Base-by-base conservation (phyloP, 2,888 invertebrate genomes). In the Amiota minor region DNA sequence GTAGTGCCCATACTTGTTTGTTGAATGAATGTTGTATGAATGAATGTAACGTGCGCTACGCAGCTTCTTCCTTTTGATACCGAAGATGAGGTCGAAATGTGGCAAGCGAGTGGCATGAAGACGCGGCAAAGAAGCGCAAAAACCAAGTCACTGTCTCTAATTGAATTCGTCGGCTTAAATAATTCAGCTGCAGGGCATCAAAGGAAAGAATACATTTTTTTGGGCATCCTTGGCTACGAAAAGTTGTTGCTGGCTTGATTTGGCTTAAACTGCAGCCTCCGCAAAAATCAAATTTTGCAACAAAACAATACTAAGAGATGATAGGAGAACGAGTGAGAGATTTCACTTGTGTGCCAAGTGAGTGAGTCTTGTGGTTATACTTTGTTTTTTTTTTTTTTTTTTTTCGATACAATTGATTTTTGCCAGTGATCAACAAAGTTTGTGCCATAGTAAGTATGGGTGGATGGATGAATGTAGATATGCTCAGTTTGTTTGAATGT, bases 91-190 rank as follows among this genome's bases (percentile, higher is more conserved):
- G 20, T 16, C 20, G 20, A 59, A 59, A 12, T n/a, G 59, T 14
- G 53, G 59, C 59, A 18, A n/a, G n/a, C 53, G 53, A 35, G 35
- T 8, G 35, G 2, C 35, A 55, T 16, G 55, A 14, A 62, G 62
- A n/a, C 23, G 62, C 4, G 14, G 10, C 71, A 18, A 20, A 61
- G 71, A 65, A 62, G 78, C 78, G 86, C 84, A 85, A 83, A 83
- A 85, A 82, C 85, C 83, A 82, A 83, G 83, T 84, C 84, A 87
- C 86, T 83, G 87, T 81, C 88, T 87, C 88, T 89, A 89, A 89
- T 89, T 89, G 88, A 89, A 89, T 88, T 89, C 88, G 88, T 88
- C 88, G 88, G 88, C 79, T 89, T 88, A 87, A 89, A 89, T 89
- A 89, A 89, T 89, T 89, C 88, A 87, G 87, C 89, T 88, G 83